Evolutionary conservation across 2,113 vertebrate species (phyloP).

Genomic region (Cepphus grylle): DNA sequence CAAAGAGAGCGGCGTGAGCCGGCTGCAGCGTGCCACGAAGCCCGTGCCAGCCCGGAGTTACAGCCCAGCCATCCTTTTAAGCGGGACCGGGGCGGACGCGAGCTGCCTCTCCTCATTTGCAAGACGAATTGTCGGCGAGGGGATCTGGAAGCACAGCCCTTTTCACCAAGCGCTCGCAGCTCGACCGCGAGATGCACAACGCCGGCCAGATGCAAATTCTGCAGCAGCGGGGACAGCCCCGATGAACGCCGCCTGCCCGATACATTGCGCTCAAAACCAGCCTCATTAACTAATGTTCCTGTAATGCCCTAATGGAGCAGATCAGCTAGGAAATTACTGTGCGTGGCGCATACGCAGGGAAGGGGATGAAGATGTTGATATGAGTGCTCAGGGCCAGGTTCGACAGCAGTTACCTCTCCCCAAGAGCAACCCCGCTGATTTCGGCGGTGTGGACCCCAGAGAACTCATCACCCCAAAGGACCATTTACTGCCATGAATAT

Average conservation of each 20-base stretch:
- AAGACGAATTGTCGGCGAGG: rapidly evolving
- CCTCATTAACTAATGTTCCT: neutral
- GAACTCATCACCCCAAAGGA: neutral
- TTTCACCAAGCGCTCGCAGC: neutral
- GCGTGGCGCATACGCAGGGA: rapidly evolving
- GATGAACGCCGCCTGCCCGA: rapidly evolving
- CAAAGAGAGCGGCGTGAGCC: neutral
- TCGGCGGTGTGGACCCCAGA: neutral
- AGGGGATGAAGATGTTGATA: neutral
- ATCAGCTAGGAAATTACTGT: neutral
- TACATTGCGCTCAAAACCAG: neutral
- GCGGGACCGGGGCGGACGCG: rapidly evolving
- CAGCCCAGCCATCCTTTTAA: rapidly evolving
- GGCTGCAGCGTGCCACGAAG: neutral
- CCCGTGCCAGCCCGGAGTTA: rapidly evolving
- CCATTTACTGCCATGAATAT: neutral
- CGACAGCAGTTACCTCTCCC: neutral
- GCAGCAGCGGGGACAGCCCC: neutral
- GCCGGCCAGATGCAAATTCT: neutral
- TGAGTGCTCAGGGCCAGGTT: neutral
- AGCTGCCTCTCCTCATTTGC: neutral
- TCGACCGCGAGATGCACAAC: neutral
- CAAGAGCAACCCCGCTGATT: neutral
- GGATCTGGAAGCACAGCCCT: neutral
- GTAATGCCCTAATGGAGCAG: neutral